Evolutionary conservation across 92 coral and sea anemone species (phyloP).

Genomic region (Siderastrea radians): DNA sequence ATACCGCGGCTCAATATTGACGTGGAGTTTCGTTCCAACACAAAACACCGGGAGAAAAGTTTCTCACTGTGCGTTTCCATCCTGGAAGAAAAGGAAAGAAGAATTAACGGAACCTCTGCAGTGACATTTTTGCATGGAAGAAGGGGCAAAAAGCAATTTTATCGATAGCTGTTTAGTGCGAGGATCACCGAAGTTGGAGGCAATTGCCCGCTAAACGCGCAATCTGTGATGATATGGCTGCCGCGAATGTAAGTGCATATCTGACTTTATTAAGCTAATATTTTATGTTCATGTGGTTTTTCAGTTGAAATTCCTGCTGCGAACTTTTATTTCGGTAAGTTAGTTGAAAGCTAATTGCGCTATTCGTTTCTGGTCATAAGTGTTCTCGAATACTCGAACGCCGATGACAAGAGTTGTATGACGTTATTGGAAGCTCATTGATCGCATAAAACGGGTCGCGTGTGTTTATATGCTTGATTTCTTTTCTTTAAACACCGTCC

Average conservation of each 20-base stretch:
- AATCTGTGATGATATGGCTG: constrained; percentile 12
- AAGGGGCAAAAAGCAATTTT: background rate
- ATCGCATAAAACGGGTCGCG: constrained; percentile 26
- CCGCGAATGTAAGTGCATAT: constrained; percentile 25
- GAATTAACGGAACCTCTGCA: background rate
- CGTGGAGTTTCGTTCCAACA: constrained; percentile 45
- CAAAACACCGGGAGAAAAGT: constrained; percentile 24
- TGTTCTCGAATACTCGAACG: background rate
- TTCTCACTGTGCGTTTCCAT: background rate
- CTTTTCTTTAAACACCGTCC: background rate
- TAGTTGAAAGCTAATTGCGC: background rate
- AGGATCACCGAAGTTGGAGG: background rate
- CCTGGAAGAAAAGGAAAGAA: background rate
- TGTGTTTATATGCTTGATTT: constrained; percentile 32
- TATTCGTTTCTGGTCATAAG: background rate
- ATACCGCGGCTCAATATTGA: constrained; percentile 43
- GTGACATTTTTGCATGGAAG: background rate
- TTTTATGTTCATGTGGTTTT: constrained; percentile 16
- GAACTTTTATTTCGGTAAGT: background rate
- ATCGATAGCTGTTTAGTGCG: background rate
- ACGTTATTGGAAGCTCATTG: constrained; percentile 37
- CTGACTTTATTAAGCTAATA: constrained; percentile 6
- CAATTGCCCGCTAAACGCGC: background rate
- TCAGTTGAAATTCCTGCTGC: constrained; percentile 9
- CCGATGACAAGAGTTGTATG: background rate